Evolutionary conservation across 30 jellyfish, hydroid and myxozoan species (phyloP).

Genomic region (Turritopsis dohrnii): DNA sequence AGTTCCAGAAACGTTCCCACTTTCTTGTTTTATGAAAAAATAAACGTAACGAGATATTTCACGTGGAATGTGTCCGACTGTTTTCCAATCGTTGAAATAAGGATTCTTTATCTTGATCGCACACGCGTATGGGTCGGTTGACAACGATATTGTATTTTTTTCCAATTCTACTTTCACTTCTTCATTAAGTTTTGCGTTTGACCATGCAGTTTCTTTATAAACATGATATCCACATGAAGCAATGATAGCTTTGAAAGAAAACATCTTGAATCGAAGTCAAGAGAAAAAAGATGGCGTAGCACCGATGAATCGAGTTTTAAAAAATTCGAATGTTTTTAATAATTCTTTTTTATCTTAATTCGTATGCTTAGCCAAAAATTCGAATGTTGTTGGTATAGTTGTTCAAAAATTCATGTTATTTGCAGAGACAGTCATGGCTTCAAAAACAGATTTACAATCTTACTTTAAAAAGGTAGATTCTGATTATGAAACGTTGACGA

Average conservation of each 20-base stretch:
- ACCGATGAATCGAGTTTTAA: background rate
- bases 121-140: constrained; percentile 6
- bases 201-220: constrained; percentile 7
- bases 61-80: constrained; percentile 11
- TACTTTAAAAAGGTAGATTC: background rate
- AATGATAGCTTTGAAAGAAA: background rate
- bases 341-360: background rate
- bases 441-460: background rate
- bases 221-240: constrained; percentile 12
- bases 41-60: background rate
- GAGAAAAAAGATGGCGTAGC: background rate
- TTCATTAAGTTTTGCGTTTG: background rate
- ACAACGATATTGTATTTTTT: background rate
- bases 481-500: background rate
- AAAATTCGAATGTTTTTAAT: constrained; percentile 3
- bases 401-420: background rate
- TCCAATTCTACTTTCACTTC: constrained; percentile 15
- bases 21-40: background rate
- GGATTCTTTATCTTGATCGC: background rate
- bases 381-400: background rate
- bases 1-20: constrained; percentile 9
- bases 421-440: constrained; percentile 6
- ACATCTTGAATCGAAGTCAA: background rate
- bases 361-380: background rate
- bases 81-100: constrained; percentile 2